A percentile compares a stretch with the other conserved stretches of the same genome.
Evolutionary conservation across 1,140 invertebrate genomes (phyloP).

Genomic region (Pachyrhynchus sulphureomaculatus): DNA sequence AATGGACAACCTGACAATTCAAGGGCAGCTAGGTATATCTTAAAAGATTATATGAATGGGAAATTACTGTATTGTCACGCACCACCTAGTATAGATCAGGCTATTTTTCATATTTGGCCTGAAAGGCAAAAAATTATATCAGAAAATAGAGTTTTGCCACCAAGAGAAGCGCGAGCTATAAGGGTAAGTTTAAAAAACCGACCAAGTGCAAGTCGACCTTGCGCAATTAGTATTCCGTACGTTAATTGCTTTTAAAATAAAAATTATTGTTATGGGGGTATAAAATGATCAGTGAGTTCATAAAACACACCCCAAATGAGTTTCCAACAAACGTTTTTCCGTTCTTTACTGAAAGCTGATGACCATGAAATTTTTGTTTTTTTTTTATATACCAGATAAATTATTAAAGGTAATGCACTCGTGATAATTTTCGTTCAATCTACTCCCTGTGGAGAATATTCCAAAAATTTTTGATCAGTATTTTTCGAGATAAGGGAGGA

Average conservation of each 20-base stretch:
- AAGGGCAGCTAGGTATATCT: constrained; percentile 80
- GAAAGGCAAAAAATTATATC: constrained; percentile 47
- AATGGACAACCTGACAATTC: constrained; percentile 93
- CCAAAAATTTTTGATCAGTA: too few relatives aligned
- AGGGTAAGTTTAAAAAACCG: constrained; percentile 49
- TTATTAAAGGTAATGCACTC: too few relatives aligned
- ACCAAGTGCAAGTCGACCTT: too few relatives aligned
- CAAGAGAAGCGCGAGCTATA: constrained; percentile 57
- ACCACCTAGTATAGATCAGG: constrained; percentile 74
- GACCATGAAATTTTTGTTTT: too few relatives aligned
- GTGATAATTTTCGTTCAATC: too few relatives aligned
- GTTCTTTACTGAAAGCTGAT: too few relatives aligned
- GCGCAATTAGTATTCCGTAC: background rate
- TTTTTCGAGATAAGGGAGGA: too few relatives aligned
- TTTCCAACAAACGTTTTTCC: background rate
- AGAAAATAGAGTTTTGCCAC: constrained; percentile 53
- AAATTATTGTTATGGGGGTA: too few relatives aligned
- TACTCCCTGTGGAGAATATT: too few relatives aligned
- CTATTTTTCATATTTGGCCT: constrained; percentile 67
- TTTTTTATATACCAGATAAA: too few relatives aligned
- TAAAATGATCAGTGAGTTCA: background rate
- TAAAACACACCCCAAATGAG: background rate
- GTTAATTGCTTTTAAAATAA: too few relatives aligned
- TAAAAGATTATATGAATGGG: constrained; percentile 95
- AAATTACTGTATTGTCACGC: constrained; percentile 81